phyloP scores from a whole-genome alignment of 1,140 invertebrate genomes.

The Drosophila bifasciata region DNA sequence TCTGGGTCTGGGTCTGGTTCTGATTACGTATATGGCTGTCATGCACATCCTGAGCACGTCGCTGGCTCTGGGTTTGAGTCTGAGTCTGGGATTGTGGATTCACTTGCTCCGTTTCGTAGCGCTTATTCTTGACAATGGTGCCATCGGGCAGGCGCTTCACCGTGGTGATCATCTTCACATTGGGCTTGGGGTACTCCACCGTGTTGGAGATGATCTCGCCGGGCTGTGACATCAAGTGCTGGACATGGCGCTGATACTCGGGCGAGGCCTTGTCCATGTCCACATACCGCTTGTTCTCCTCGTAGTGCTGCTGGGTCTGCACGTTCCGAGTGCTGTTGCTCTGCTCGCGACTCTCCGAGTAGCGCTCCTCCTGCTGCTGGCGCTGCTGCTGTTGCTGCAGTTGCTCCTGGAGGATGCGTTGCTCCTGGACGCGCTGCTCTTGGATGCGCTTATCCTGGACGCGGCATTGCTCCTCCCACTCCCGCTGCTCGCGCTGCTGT shows the following conservation, averaged over 20 bases:
- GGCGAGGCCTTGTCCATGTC: slow-evolving; percentile 82
- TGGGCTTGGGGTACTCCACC: slow-evolving; percentile 86
- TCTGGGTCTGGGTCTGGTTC: slow-evolving; percentile 28
- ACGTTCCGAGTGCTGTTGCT: slow-evolving; percentile 68
- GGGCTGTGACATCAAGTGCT: slow-evolving; percentile 75
- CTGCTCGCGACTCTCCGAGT: slow-evolving; percentile 68
- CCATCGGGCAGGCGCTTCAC: slow-evolving; percentile 88
- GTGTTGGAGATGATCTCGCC: slow-evolving; percentile 85
- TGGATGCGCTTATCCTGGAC: slow-evolving; percentile 38
- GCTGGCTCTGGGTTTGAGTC: slow-evolving; percentile 25
- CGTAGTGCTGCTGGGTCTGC: slow-evolving; percentile 69
- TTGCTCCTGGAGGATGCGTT: slow-evolving; percentile 37
- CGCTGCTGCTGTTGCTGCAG: slow-evolving; percentile 28
- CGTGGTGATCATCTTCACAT: slow-evolving; percentile 87
- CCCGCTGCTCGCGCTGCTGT: slow-evolving; percentile 38
- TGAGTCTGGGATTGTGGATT: slow-evolving; percentile 38
- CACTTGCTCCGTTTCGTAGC: slow-evolving; percentile 85
- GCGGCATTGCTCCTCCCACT: slow-evolving; percentile 45
- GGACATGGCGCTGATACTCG: slow-evolving; percentile 79
- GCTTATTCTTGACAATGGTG: slow-evolving; percentile 87
- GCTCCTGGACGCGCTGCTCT: slow-evolving; percentile 30
- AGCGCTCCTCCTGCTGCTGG: slow-evolving; percentile 58
- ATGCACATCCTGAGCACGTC: too few relatives aligned
- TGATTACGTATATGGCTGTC: slow-evolving; percentile 28
- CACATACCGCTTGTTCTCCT: slow-evolving; percentile 81